Evolutionary conservation across 2,888 invertebrate species (phyloP).

Genomic region (Agrochola lota): DNA sequence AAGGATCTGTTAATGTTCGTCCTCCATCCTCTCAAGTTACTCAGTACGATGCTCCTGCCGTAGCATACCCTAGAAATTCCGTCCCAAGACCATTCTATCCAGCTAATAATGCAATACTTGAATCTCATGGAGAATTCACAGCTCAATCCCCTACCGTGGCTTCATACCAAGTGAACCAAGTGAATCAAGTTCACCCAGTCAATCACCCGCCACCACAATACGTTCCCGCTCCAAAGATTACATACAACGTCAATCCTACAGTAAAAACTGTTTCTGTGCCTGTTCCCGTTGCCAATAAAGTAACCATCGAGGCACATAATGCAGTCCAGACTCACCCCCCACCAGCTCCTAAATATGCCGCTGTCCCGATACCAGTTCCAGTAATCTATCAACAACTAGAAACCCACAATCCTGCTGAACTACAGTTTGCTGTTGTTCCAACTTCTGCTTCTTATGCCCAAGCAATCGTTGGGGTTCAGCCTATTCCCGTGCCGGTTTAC

Average conservation of each 20-base stretch:
- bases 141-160: conserved; percentile 5
- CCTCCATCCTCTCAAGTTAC: neutral
- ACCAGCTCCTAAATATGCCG: conserved; percentile 45
- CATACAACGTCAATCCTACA: conserved; percentile 27
- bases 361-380: conserved; percentile 53
- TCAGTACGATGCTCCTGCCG: neutral
- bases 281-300: conserved; percentile 28
- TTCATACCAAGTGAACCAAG: conserved; percentile 29
- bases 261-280: conserved; percentile 9
- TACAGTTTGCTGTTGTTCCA: conserved; percentile 22
- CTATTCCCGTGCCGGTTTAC: conserved; percentile 27
- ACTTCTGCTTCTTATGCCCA: conserved; percentile 19
- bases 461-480: conserved; percentile 4
- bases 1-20: conserved; percentile 18
- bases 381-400: conserved; percentile 38
- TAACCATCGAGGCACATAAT: conserved; percentile 43
- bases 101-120: conserved; percentile 24
- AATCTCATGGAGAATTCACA: conserved; percentile 23
- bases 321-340: conserved; percentile 45
- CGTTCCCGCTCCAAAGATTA: conserved; percentile 6
- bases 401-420: neutral
- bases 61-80: neutral
- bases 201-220: conserved; percentile 8
- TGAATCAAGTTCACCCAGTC: conserved; percentile 22
- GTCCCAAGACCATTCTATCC: conserved; percentile 20